Evolutionary conservation across 2,113 vertebrate species (phyloP), one percentile per base, ranked within the genome.

Genomic region (Promerops cafer): DNA sequence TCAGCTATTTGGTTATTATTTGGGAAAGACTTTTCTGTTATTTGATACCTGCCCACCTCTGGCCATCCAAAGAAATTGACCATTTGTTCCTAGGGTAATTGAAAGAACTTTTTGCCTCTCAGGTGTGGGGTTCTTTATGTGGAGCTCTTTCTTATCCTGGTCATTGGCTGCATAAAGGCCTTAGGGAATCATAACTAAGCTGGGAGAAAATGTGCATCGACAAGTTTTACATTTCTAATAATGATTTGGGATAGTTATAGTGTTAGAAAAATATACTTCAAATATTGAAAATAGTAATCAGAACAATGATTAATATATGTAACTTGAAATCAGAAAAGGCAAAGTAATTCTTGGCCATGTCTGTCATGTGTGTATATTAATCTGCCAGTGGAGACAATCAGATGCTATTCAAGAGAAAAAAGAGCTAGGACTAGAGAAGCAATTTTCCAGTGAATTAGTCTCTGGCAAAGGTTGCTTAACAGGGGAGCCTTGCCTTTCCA

Each of bases 381-480:
- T 63, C 60, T 92, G 39, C 52, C 44, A 49, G 23, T 68, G 47
- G 72, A 94, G 65, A 92, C 47, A 75, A 74, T 63, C 45, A 70
- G 56, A 63, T 86, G 45, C 26, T 76, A 50, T 81, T 81, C 56
- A 72, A 10, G 33, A 37, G 35, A 31, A 30, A 52, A 85, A 88
- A 71, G 39, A 74, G 16, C 70, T 69, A 72, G 57, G 31, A 60
- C 35, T 47, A 52, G 52, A 87, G 68, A 93, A 92, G 63, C 72
- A 96, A 78, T 96, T 93, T 95, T 83, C 64, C 83, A 92, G 79
- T 64, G 90, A 94, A 90, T 86, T 93, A 87, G 44, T 86, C 72
- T 71, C 39, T 93, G 88, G 85, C 49, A 92, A 88, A 88, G 85
- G 76, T 92, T 80, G 64, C 60, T 74, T 94, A 83, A 60, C 52